A percentile compares a stretch with the other conserved stretches of the same genome.
phyloP scores from a whole-genome alignment of 2,113 vertebrate species.

The Cololabis saira region DNA sequence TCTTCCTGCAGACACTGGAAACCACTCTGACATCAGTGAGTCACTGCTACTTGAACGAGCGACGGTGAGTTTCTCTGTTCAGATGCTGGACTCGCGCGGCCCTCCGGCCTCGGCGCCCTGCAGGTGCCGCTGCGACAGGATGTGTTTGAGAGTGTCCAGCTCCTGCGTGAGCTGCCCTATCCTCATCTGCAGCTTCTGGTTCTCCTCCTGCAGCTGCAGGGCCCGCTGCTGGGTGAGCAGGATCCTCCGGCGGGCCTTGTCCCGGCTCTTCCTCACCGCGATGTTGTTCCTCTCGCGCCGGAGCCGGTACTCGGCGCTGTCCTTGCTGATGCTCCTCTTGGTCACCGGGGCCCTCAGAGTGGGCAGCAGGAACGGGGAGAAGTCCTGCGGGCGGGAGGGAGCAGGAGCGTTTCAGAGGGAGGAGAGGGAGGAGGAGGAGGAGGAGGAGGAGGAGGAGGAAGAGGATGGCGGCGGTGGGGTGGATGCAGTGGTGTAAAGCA shows the following conservation, averaged over 20 bases:
- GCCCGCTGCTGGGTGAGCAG: slow-evolving; percentile 89
- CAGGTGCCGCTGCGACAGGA: slow-evolving; percentile 87
- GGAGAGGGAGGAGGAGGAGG: no score
- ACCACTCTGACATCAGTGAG: no score
- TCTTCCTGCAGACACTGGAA: no score
- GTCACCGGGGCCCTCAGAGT: slow-evolving; percentile 64
- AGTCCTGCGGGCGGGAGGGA: slow-evolving; percentile 61
- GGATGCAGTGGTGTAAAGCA: no score
- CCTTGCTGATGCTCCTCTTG: slow-evolving; percentile 88
- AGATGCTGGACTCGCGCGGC: slow-evolving; percentile 42
- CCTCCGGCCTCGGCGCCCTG: slow-evolving; percentile 55
- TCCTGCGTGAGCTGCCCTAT: slow-evolving; percentile 89
- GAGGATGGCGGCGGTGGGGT: neutral
- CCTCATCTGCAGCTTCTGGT: slow-evolving; percentile 86
- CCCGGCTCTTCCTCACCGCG: slow-evolving; percentile 90
- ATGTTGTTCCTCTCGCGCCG: slow-evolving; percentile 91
- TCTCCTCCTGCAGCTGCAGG: slow-evolving; percentile 89
- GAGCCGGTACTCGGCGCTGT: slow-evolving; percentile 88
- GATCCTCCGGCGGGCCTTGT: slow-evolving; percentile 90
- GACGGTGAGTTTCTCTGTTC: slow-evolving; percentile 9
- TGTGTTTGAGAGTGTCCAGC: slow-evolving; percentile 87
- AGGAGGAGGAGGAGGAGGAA: no score
- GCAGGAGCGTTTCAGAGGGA: neutral
- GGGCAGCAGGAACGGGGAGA: slow-evolving; percentile 77
- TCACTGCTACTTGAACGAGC: neutral